Base-by-base conservation (phyloP, 1,140 invertebrate genomes). In the Limonius californicus region DNA sequence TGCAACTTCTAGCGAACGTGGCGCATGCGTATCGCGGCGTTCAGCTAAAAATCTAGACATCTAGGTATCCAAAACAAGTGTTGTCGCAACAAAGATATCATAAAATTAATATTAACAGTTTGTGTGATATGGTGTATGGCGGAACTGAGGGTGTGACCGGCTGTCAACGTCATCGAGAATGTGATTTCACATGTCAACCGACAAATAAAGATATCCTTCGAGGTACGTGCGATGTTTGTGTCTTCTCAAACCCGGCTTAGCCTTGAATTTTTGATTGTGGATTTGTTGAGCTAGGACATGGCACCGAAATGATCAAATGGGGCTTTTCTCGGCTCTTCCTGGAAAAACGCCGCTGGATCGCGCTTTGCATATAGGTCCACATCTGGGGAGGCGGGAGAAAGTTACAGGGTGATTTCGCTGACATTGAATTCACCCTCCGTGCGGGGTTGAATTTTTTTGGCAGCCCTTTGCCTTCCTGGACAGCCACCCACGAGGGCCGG, bases 41-140 rank as follows among this genome's bases (percentile, higher is more conserved):
- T 14, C 47, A 50, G 59, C 62, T 66, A 57, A 66, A n/a, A 68
- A 67, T 70, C 64, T 64, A 69, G 68, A 69, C 65, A 66, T 63
- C 63, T 59, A 67, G 63, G 64, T 68, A 72, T 68, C 66, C 71
- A 72, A 72, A 72, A 72, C 71, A 72, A 72, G 68, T 70, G 68
- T 62, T 63, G 62, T 64, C 61, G 68, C 63, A 55, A 63, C 62
- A 61, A 60, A 70, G 68, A 68, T 65, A 65, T 55, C 53, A 54
- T 27, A 61, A 62, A 69, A 67, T 65, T 23, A 53, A 54, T 61
- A 39, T 18, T 59, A 66, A 54, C 57, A 61, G 35, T 62, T 23
- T 58, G 16, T 18, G 62, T 63, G 62, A 11, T 61, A 64, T 64
- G 68, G 56, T 59, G 14, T 42, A 35, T 54, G 56, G 19, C 42